Percentiles rank a stretch among this genome's conserved stretches.
These are phyloP conservation scores for Stenodema calcarata DNA, from an alignment of 2,888 invertebrate species.

Conservation along the genomic window DNA sequence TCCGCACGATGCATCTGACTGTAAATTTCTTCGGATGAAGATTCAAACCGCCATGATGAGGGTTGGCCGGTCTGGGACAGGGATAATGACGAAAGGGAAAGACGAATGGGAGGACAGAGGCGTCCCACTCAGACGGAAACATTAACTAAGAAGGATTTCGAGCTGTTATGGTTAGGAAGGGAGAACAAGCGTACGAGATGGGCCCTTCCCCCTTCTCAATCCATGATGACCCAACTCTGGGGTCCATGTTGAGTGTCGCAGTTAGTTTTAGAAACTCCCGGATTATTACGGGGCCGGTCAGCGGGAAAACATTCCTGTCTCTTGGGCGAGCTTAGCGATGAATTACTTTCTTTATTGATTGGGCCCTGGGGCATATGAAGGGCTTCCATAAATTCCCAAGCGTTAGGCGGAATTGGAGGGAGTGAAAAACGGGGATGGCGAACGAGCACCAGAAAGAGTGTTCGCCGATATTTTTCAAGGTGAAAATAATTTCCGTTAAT, in stretches of 20 bases:
- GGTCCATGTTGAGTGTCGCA: neutral
- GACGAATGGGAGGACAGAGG: neutral
- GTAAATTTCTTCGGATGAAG: neutral
- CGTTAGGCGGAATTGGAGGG: neutral
- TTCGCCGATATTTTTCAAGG: neutral
- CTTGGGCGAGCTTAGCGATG: constrained; percentile 19
- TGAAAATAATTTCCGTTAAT: neutral
- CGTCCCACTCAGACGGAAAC: neutral
- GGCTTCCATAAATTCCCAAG: neutral
- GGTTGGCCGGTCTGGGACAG: neutral
- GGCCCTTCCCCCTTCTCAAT: neutral
- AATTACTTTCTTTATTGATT: constrained; percentile 24
- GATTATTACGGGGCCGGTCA: neutral
- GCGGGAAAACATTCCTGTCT: constrained; percentile 7
- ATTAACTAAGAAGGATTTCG: constrained; percentile 21
- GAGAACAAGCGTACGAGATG: neutral
- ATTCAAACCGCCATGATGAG: neutral
- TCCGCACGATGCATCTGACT: neutral
- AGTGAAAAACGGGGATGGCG: neutral
- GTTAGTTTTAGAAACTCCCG: constrained; percentile 5
- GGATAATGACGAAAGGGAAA: neutral
- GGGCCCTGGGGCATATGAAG: neutral
- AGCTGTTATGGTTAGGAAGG: neutral
- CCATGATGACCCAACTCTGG: neutral
- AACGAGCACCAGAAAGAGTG: neutral